These are phyloP conservation scores for Camponotus fellah DNA, from an alignment of 2,888 invertebrate genomes.

Conservation along the genomic window DNA sequence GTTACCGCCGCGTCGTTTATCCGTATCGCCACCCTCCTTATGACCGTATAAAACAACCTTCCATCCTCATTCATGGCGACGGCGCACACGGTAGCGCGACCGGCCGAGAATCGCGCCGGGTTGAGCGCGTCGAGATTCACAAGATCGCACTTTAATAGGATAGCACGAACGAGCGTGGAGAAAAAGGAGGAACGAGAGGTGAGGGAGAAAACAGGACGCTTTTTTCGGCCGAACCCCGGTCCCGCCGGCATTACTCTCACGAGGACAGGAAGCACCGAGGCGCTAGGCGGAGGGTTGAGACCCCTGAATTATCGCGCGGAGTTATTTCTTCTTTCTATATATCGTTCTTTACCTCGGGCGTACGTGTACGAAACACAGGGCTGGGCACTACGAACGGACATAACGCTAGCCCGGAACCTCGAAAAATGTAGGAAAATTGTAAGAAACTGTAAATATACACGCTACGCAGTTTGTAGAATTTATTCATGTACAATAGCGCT, in stretches of 20 bases:
- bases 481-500: neutral
- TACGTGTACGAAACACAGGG: slow-evolving; percentile 37
- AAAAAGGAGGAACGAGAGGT: slow-evolving; percentile 28
- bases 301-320: slow-evolving; percentile 76
- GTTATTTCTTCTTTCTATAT: slow-evolving; percentile 74
- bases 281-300: slow-evolving; percentile 61
- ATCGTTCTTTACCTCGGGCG: slow-evolving; percentile 59
- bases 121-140: slow-evolving; percentile 51
- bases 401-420: slow-evolving; percentile 11
- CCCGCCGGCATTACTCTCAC: slow-evolving; percentile 59
- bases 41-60: slow-evolving; percentile 72
- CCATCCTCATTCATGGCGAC: slow-evolving; percentile 62
- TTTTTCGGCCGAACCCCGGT: slow-evolving; percentile 50
- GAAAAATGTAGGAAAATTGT: neutral
- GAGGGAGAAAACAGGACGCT: slow-evolving; percentile 45
- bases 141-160: slow-evolving; percentile 76
- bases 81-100: neutral
- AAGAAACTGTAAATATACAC: slow-evolving; percentile 4
- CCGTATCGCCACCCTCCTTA: slow-evolving; percentile 68
- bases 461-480: neutral
- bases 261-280: slow-evolving; percentile 65
- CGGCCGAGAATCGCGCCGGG: slow-evolving; percentile 17
- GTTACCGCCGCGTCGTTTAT: slow-evolving; percentile 73
- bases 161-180: slow-evolving; percentile 41
- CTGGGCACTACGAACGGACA: slow-evolving; percentile 25